These are phyloP conservation scores for Tenthredo mesomela DNA, from an alignment of 2,888 invertebrate genomes.

Conservation along the genomic window DNA sequence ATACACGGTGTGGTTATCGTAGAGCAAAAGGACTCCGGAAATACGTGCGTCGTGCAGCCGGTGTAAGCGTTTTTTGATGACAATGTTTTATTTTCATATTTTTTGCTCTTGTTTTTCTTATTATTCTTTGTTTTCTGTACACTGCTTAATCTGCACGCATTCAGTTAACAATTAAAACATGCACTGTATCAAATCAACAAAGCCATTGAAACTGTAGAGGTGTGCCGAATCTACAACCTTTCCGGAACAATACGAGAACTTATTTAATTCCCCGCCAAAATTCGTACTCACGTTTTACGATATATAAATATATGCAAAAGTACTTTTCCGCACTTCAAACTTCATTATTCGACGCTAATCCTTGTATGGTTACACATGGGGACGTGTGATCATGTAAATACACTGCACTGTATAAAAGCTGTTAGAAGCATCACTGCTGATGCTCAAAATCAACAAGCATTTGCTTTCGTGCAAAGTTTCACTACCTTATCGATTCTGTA, in stretches of 20 bases:
- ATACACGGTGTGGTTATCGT: conserved; percentile 18
- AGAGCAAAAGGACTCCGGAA: conserved; percentile 38
- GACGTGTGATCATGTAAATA: conserved; percentile 2
- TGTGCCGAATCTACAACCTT: conserved; percentile 17
- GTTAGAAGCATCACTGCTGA: neutral
- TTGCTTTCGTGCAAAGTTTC: neutral
- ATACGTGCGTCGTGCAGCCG: neutral
- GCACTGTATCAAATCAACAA: conserved; percentile 9
- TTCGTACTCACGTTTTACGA: conserved; percentile 21
- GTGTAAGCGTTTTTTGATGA: conserved; percentile 41
- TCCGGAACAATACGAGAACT: neutral
- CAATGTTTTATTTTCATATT: neutral
- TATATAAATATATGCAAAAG: conserved; percentile 2
- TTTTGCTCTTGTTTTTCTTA: neutral
- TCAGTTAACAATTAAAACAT: neutral
- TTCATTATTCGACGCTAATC: conserved; percentile 22
- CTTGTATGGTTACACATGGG: neutral
- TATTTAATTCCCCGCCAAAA: neutral
- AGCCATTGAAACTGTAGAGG: neutral
- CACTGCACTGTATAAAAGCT: neutral
- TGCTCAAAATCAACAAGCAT: neutral
- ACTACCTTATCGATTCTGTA: neutral
- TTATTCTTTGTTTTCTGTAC: neutral
- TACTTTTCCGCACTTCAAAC: neutral
- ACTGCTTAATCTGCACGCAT: neutral